These are phyloP conservation scores for Hermetia illucens DNA, from an alignment of 1,140 invertebrate genomes.

Conservation along the genomic window DNA sequence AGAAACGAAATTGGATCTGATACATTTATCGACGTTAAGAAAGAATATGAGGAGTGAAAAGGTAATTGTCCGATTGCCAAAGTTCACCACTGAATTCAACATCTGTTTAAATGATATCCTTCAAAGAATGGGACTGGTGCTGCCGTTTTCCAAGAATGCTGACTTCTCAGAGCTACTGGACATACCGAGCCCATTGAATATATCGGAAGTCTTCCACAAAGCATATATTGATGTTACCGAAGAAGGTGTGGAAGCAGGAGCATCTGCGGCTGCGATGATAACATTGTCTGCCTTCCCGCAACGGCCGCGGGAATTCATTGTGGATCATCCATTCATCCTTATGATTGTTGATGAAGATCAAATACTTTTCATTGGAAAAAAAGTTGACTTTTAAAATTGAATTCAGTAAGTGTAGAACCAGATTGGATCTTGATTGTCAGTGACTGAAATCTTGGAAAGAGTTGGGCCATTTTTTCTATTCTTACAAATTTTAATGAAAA, in stretches of 20 bases:
- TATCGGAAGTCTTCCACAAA: constrained; percentile 43
- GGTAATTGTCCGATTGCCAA: constrained; percentile 36
- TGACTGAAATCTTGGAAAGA: too few species aligned
- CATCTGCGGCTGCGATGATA: too few species aligned
- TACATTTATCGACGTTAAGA: constrained; percentile 14
- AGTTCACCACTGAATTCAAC: constrained; percentile 38
- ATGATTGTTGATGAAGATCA: too few species aligned
- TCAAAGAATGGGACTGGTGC: constrained; percentile 20
- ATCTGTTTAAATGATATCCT: constrained; percentile 33
- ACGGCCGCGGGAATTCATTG: too few species aligned
- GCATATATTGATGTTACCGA: constrained; percentile 55
- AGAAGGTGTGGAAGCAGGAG: constrained; percentile 54
- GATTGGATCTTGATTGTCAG: too few species aligned
- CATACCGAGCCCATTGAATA: constrained; percentile 28
- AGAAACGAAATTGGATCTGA: constrained; percentile 25
- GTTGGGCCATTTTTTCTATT: too few species aligned
- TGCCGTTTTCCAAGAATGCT: constrained; percentile 30
- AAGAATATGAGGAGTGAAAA: constrained; percentile 14
- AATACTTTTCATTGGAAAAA: too few species aligned
- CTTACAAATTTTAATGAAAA: too few species aligned
- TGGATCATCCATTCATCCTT: too few species aligned
- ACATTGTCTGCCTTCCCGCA: too few species aligned
- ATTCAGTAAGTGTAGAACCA: too few species aligned
- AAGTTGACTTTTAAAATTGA: too few species aligned
- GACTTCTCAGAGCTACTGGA: constrained; percentile 31